Evolutionary conservation across 2,113 vertebrate genomes (phyloP).

Genomic region (cattle (Bos taurus)): ARS-UCD2.0 NC_037331.1:29722501-29723000

Average conservation of each 20-base stretch:
- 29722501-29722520: neutral
- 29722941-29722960: neutral
- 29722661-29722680: neutral
- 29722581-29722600: neutral
- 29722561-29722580: neutral
- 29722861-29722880: neutral
- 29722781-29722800: neutral
- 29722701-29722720: neutral
- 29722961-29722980: neutral
- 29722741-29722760: neutral
- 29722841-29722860: neutral
- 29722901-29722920: neutral
- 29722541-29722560: neutral
- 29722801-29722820: neutral
- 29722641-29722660: neutral
- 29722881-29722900: neutral
- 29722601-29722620: neutral
- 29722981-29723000: neutral
- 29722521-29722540: neutral
- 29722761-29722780: rapidly evolving
- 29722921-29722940: neutral
- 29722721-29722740: rapidly evolving
- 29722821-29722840: neutral
- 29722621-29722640: neutral
- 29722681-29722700: neutral